These are phyloP conservation scores for Aurelia sp. DNA, from an alignment of 30 jellyfish, hydroid and myxozoan genomes.

Conservation along the genomic window DNA sequence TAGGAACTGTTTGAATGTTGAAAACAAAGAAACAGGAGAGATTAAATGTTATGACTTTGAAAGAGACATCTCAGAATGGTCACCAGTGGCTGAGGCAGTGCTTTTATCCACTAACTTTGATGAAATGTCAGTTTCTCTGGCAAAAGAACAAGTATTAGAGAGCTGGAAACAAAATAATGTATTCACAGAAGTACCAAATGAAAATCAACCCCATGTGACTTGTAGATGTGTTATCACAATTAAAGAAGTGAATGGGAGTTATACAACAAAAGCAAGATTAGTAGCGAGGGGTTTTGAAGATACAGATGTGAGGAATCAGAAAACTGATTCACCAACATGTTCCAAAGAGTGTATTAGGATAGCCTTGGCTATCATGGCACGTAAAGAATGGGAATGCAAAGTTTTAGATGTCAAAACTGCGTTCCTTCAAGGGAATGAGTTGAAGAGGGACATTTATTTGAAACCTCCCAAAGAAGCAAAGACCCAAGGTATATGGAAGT, in stretches of 20 bases:
- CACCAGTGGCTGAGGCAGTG: background rate
- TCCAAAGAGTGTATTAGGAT: conserved; percentile 27
- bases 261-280: conserved; percentile 28
- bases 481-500: conserved; percentile 39
- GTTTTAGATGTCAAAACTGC: conserved; percentile 46
- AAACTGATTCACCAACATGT: conserved; percentile 47
- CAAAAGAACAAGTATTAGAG: conserved; percentile 32
- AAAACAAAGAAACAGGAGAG: no score
- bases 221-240: conserved; percentile 19
- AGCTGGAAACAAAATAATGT: conserved; percentile 23
- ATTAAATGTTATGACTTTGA: no score
- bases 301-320: conserved; percentile 19
- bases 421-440: conserved; percentile 50
- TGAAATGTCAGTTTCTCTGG: background rate
- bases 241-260: conserved; percentile 1
- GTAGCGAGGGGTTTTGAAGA: conserved; percentile 54
- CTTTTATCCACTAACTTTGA: background rate
- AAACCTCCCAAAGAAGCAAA: conserved; percentile 51
- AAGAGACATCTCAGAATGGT: no score
- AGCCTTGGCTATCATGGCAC: conserved; percentile 39
- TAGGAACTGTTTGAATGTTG: background rate
- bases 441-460: conserved; percentile 24
- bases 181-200: conserved; percentile 38
- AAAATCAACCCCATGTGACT: conserved; percentile 16
- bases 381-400: conserved; percentile 32